Evolutionary conservation across 2,113 vertebrate genomes (phyloP).

Genomic region (Emberiza fucata): DNA sequence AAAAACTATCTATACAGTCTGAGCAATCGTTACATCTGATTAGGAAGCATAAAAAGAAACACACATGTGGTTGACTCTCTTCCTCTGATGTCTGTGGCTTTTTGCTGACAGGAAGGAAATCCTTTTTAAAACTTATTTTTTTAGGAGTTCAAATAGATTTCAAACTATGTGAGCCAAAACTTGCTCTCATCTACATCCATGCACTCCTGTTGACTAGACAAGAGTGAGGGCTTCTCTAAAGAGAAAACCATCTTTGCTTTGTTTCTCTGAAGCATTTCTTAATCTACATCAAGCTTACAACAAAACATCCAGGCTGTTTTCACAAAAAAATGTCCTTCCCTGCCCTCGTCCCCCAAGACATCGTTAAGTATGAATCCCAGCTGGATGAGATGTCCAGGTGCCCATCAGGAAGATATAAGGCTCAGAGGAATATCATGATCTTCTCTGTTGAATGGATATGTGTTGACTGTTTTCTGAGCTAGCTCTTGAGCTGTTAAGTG

Average conservation of each 20-base stretch:
- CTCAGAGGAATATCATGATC: background rate
- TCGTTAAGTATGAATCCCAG: background rate
- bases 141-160: conserved; percentile 51
- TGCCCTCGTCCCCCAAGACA: background rate
- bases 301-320: background rate
- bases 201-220: background rate
- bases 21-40: conserved; percentile 65
- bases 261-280: background rate
- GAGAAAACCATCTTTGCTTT: background rate
- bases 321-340: accelerated
- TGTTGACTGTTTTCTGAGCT: background rate
- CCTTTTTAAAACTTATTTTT: conserved; percentile 46
- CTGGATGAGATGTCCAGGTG: background rate
- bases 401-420: background rate
- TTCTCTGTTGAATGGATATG: background rate
- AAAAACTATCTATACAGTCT: conserved; percentile 40
- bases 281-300: background rate
- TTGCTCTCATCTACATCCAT: background rate
- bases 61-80: conserved; percentile 46
- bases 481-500: accelerated
- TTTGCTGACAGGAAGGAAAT: conserved; percentile 67
- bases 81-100: conserved; percentile 57
- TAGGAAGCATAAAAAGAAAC: conserved; percentile 53
- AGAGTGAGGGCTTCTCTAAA: background rate
- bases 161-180: conserved; percentile 21